Conservation (phyloP, 1,140 invertebrate genomes). For the Drosophila leontia region DNA sequence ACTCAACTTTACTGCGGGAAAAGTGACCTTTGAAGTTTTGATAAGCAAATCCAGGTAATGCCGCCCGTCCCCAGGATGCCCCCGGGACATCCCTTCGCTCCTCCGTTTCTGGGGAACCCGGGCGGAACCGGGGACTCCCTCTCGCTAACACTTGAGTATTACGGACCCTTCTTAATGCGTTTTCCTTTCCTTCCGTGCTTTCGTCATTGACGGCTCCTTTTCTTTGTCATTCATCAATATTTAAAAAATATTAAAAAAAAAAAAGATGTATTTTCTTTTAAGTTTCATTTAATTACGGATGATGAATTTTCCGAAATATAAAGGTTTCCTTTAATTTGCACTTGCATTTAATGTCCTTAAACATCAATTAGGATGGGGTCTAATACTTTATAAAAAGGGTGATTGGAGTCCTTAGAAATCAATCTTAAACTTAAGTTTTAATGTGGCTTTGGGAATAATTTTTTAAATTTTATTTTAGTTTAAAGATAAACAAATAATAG, state of each 20-base stretch:
- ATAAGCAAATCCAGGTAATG: slow-evolving; percentile 56
- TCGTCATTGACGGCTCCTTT: slow-evolving; percentile 1
- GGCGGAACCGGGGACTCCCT: slow-evolving; percentile 1
- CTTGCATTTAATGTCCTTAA: background rate
- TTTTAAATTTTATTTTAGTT: background rate
- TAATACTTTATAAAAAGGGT: background rate
- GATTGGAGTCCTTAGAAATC: background rate
- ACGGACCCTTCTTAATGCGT: slow-evolving; percentile 38
- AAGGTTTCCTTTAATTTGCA: slow-evolving; percentile 7
- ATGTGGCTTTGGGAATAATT: too few species aligned
- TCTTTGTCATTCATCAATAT: slow-evolving; percentile 34
- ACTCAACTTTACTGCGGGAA: slow-evolving; percentile 1
- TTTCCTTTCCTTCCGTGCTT: slow-evolving; percentile 18
- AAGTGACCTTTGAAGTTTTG: slow-evolving; percentile 53
- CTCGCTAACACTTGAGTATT: slow-evolving; percentile 1
- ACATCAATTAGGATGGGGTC: background rate
- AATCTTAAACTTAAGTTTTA: background rate
- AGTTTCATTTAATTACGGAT: slow-evolving; percentile 13
- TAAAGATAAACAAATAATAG: too few species aligned
- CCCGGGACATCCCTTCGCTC: background rate
- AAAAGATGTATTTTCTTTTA: slow-evolving; percentile 4
- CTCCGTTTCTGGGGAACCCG: background rate
- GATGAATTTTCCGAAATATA: background rate
- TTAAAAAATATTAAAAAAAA: slow-evolving; percentile 15
- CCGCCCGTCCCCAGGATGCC: slow-evolving; percentile 1